These are phyloP conservation scores for Brachionus rotundiformis DNA, from an alignment of 1,140 invertebrate species.

Conservation along the genomic window DNA sequence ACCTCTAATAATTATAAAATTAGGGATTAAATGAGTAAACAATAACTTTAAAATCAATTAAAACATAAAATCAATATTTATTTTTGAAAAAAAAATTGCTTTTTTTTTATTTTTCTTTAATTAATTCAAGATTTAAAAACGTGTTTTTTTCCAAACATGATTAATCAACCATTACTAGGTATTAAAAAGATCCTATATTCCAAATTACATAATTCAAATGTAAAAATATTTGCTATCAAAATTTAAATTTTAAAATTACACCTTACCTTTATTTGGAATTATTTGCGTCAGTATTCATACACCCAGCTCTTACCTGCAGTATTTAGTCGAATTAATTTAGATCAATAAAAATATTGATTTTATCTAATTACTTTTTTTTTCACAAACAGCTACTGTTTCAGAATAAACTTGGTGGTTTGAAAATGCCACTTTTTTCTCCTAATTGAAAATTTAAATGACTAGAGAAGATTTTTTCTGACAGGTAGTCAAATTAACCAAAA, in stretches of 20 bases:
- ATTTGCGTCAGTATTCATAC: not conserved
- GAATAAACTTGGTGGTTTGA: not conserved
- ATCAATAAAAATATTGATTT: constrained; percentile 18
- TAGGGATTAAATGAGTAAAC: not conserved
- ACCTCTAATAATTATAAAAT: not conserved
- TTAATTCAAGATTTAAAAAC: not conserved
- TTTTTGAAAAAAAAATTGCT: not conserved
- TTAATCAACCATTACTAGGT: constrained; percentile 13
- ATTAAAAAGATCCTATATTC: not conserved
- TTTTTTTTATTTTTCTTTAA: not conserved
- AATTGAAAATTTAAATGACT: not conserved
- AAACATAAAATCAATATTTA: constrained; percentile 1
- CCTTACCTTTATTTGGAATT: not conserved
- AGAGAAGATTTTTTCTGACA: not conserved
- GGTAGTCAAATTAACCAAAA: not conserved
- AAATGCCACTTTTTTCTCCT: not conserved
- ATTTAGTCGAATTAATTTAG: not conserved
- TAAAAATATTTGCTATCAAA: not conserved
- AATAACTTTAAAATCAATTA: not conserved
- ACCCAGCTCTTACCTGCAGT: not conserved
- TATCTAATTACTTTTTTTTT: constrained; percentile 11
- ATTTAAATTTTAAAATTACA: not conserved
- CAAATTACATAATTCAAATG: not conserved
- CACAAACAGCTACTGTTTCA: not conserved
- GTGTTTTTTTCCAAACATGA: not conserved